phyloP scores from a whole-genome alignment of 2,113 vertebrate genomes.

The Herpailurus yagouaroundi region DNA sequence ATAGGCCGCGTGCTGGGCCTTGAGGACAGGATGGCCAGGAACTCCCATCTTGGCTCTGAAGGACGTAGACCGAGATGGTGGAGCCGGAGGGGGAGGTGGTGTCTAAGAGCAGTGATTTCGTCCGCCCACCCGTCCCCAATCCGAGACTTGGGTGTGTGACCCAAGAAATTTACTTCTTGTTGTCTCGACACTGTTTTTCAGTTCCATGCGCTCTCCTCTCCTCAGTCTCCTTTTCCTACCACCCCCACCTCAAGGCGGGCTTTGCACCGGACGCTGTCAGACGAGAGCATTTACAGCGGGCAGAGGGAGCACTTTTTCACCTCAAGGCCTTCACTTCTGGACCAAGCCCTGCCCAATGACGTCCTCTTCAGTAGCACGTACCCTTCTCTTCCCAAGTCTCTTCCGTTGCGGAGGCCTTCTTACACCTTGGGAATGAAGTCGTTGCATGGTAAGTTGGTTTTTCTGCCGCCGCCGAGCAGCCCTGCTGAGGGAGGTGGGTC shows the following conservation, averaged over 20 bases:
- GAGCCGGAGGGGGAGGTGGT: too few species aligned
- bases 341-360: constrained; percentile 92
- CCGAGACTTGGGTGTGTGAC: background rate
- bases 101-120: background rate
- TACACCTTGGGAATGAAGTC: constrained; percentile 96
- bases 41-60: background rate
- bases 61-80: too few species aligned
- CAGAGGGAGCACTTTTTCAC: constrained; percentile 92
- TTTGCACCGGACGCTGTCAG: constrained; percentile 95
- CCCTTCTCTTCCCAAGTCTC: constrained; percentile 92
- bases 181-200: constrained; percentile 61
- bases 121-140: rapidly evolving
- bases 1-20: rapidly evolving
- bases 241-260: constrained; percentile 90
- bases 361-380: constrained; percentile 95
- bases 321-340: constrained; percentile 86
- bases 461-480: background rate
- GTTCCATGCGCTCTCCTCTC: constrained; percentile 83
- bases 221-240: constrained; percentile 91
- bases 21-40: background rate
- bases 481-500: background rate
- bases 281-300: constrained; percentile 97
- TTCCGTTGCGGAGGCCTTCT: constrained; percentile 91
- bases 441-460: constrained; percentile 88
- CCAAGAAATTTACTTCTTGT: constrained; percentile 55